Evolutionary conservation across 2,797 vertebrate genomes (phyloP), one percentile per base, ranked within the genome.

Genomic region (Hemibagrus guttatus): DNA sequence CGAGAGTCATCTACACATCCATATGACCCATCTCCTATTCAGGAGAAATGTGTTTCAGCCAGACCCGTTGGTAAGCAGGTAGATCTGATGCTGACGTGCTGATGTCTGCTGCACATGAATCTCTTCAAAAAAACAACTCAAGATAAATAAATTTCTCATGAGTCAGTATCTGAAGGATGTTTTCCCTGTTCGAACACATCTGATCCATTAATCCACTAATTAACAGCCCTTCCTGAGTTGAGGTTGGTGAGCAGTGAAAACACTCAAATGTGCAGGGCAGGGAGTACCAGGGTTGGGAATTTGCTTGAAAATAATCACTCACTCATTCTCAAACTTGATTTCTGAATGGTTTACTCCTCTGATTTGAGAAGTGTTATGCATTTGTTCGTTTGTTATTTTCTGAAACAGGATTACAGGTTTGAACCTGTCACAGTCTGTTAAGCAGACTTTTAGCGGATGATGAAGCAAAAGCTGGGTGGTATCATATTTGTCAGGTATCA

Each of bases 21-120:
- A 35, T 3, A 63, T 83, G 91, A 91, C 92, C 91, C 56, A 92
- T 93, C 92, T 95, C 58, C 80, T 90, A 94, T 94, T 95, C 93
- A 93, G 91, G 92, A 94, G 91, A 87, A 46, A 92, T 90, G 91
- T 89, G 86, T 88, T 91, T 90, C 93, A 92, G 90, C 92, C 90
- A 78, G 52, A 8, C 1, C 1, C 88, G 72, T 76, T 94, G 94
- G 94, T 95, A 94, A 95, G 91, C 92, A 78, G 90, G 92, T 93
- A 90, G 87, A 93, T 94, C 93, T 92, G 91, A 86, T 35, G 7
- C 46, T 78, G 61, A 56, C 64, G 52, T 94, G 93, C 93, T 94
- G 93, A 95, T 93, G 92, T 91, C 91, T 94, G 92, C 93, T 94
- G 91, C 91, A 93, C 87, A 88, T 87, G 90, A 91, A 89, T 42